These are phyloP conservation scores for Luidia sarsii DNA, from an alignment of 53 echinoderm and acorn worm genomes.

Conservation along the genomic window DNA sequence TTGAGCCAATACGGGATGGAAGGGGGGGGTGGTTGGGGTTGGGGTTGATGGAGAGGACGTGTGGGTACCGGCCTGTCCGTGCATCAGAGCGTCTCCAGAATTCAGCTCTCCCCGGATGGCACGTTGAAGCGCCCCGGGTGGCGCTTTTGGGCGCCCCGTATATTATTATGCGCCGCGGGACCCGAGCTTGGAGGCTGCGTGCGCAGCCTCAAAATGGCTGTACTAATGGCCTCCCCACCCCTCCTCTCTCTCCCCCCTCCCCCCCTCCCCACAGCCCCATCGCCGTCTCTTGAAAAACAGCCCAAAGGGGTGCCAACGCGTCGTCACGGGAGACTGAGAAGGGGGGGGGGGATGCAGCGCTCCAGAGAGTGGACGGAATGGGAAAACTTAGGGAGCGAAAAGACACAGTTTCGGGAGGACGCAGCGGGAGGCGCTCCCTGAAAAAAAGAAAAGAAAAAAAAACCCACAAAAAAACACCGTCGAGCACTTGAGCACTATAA, in stretches of 20 bases:
- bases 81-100: conserved; percentile 57
- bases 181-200: no score
- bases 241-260: no score
- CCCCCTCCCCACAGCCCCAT: conserved; percentile 39
- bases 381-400: neutral
- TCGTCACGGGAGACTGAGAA: no score
- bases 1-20: conserved; percentile 31
- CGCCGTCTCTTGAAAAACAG: conserved; percentile 46
- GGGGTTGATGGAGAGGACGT: no score
- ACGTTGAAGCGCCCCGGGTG: conserved; percentile 56
- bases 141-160: conserved; percentile 15
- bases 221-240: conserved; percentile 36
- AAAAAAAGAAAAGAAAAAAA: conserved; percentile 27
- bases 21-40: no score
- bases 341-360: no score
- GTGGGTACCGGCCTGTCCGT: conserved; percentile 25
- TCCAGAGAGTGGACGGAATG: no score
- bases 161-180: conserved; percentile 33
- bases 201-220: conserved; percentile 22
- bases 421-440: conserved; percentile 29
- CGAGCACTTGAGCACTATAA: no score
- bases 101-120: no score
- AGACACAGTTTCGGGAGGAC: conserved; percentile 55
- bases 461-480: no score
- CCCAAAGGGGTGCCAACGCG: conserved; percentile 6